Evolutionary conservation across 2,797 vertebrate genomes (phyloP), one percentile per base, ranked within the genome.

Genomic region (Cynodonichthys magdalenae): DNA sequence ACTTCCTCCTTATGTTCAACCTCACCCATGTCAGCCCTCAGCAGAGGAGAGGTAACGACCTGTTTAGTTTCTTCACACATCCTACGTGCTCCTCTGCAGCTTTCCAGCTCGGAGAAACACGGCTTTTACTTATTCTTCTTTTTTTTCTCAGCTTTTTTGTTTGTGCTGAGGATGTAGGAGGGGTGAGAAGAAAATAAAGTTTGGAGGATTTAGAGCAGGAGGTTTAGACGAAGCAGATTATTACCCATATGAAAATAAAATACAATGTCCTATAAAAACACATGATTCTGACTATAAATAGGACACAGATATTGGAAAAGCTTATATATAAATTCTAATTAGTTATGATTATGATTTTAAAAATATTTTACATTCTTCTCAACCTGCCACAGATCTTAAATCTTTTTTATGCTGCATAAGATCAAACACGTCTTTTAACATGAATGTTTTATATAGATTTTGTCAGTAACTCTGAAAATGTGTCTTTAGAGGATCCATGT

Each of bases 1-100:
- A 92, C 78, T 97, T 97, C 89, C 93, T 97, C 80, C 94, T 92
- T 53, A 92, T 94, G 87, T 95, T 97, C 87, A 92, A 93, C 86
- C 94, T 97, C 62, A 92, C 93, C 0, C 95, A 97, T 76, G 92
- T 97, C 85, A 95, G 93, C 15, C 90, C 93, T 0, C 94, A 96
- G 80, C 94, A 95, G 87, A 93, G 95, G 78, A 95, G 89, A 95
- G 96, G 96, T 97, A 90, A 44, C 75, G 42, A 53, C 60, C 63
- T 68, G 61, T 54, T 71, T 15, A 53, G 53, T 36, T 44, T 54
- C 59, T 36, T 45, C 72, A 73, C 65, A 60, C 71, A 46, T 68
- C 70, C 64, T 59, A 62, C 53, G 18, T 64, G 42, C 51, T 58
- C 34, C 63, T 69, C 60, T 34, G 41, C 53, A 58, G 64, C 59